phyloP scores from a whole-genome alignment of 2,113 vertebrate species.

The Ochotona curzoniae region DNA sequence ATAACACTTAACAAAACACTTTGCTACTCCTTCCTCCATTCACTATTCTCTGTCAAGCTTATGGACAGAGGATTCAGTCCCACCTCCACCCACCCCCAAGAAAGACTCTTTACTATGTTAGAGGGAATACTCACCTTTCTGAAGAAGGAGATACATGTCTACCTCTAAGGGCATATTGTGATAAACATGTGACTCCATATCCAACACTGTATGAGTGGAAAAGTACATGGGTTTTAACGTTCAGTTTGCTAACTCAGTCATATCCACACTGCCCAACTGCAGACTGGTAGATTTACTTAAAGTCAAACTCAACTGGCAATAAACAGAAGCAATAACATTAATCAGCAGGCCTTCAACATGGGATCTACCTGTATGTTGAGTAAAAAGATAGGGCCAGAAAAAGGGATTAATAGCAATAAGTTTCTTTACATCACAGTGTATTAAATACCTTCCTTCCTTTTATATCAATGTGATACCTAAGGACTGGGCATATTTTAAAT shows the following conservation, averaged over 20 bases:
- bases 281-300: background rate
- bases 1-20: background rate
- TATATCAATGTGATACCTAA: conserved; percentile 12
- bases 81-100: too few species aligned
- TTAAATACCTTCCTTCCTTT: conserved; percentile 1
- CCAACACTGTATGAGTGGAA: background rate
- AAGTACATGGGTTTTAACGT: accelerated
- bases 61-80: background rate
- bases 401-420: background rate
- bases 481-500: conserved; percentile 14
- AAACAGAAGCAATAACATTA: conserved; percentile 13
- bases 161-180: background rate
- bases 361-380: background rate
- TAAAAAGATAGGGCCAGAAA: background rate
- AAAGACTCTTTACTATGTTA: background rate
- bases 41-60: background rate
- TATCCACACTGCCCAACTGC: background rate
- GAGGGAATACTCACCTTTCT: background rate
- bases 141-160: background rate
- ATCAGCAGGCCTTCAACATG: background rate
- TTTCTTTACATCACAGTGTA: background rate
- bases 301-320: background rate
- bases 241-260: background rate
- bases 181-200: background rate
- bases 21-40: background rate